A percentile compares a stretch with the other conserved stretches of the same genome.
phyloP scores from a whole-genome alignment of 2,888 invertebrate genomes.

The Agrotis puta region DNA sequence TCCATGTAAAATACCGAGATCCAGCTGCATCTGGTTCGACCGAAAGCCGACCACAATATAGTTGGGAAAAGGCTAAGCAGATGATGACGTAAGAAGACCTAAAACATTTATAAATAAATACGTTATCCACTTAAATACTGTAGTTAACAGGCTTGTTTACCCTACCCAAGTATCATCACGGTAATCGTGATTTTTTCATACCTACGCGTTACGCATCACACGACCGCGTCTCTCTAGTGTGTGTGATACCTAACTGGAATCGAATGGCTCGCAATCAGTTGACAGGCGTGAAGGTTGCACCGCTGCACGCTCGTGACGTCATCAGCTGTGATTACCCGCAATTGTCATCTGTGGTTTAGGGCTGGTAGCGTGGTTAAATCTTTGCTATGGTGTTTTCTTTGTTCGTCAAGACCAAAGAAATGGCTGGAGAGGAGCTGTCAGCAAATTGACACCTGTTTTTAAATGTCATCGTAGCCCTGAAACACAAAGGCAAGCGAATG shows the following conservation, averaged over 20 bases:
- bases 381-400: neutral
- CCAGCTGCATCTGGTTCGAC: no score
- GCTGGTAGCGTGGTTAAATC: conserved; percentile 63
- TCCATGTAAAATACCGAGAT: no score
- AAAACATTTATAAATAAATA: no score
- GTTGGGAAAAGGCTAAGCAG: no score
- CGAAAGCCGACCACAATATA: no score
- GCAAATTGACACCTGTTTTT: no score
- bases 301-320: conserved; percentile 84
- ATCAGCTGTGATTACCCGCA: conserved; percentile 80
- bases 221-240: conserved; percentile 44
- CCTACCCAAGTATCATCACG: neutral
- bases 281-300: conserved; percentile 86
- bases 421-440: no score
- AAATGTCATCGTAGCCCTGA: no score
- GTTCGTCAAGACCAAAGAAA: neutral
- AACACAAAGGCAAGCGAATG: no score
- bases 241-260: conserved; percentile 61
- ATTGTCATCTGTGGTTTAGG: conserved; percentile 81
- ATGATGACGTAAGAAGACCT: no score
- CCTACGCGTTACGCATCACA: conserved; percentile 40
- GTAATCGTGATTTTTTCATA: conserved; percentile 34
- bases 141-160: neutral
- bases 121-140: neutral
- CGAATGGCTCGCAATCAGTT: conserved; percentile 76